Evolutionary conservation across 2,113 vertebrate species (phyloP).

Genomic region (Azemiops feae): DNA sequence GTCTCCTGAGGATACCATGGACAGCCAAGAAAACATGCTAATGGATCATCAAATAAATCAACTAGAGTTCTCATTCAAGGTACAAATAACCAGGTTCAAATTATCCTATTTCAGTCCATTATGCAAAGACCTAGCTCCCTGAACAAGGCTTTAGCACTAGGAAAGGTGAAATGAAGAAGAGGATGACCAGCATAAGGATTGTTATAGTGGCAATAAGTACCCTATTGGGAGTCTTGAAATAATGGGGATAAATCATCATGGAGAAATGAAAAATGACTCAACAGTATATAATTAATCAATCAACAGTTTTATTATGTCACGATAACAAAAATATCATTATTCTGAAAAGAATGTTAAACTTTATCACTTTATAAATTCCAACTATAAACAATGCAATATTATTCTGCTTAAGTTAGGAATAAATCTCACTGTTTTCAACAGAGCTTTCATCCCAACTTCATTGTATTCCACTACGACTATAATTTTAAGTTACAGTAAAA

Average conservation of each 20-base stretch:
- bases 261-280: neutral
- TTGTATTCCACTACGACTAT: neutral
- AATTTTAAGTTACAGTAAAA: neutral
- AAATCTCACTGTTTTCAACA: neutral
- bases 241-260: neutral
- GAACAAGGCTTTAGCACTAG: neutral
- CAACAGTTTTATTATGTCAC: neutral
- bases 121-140: neutral
- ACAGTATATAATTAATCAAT: neutral
- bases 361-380: neutral
- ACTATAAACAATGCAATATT: neutral
- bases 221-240: neutral
- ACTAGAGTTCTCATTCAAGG: neutral
- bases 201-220: neutral
- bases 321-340: neutral
- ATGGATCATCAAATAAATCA: neutral
- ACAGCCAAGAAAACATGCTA: neutral
- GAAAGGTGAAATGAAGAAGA: neutral
- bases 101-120: neutral
- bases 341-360: neutral
- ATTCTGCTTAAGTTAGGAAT: neutral
- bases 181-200: neutral
- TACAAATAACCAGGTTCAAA: neutral
- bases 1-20: neutral
- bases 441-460: no score